These are phyloP conservation scores for Tiphia femorata DNA, from an alignment of 2,888 invertebrate genomes.

Conservation along the genomic window DNA sequence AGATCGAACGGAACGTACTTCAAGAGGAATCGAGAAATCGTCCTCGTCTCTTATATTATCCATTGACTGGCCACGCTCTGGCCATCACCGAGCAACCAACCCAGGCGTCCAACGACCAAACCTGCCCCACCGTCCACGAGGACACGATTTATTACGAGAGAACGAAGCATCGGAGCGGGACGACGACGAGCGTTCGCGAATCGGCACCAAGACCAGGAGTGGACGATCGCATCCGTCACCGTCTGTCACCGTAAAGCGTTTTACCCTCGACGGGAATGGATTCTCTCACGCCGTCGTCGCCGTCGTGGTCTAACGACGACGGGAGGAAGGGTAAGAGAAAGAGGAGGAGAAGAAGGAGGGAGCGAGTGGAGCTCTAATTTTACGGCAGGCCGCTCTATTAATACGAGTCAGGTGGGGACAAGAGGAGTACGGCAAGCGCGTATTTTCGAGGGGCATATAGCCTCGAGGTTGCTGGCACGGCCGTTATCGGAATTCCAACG, in stretches of 20 bases:
- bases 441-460: neutral
- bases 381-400: constrained; percentile 24
- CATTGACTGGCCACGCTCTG: too few relatives aligned
- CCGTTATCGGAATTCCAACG: constrained; percentile 1
- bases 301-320: neutral
- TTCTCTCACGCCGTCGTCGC: neutral
- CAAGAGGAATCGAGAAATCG: too few relatives aligned
- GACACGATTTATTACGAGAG: too few relatives aligned
- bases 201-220: neutral
- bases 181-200: neutral
- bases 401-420: constrained; percentile 25
- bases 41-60: too few relatives aligned
- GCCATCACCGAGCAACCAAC: too few relatives aligned
- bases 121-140: too few relatives aligned
- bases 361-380: constrained; percentile 21
- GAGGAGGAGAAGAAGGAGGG: neutral
- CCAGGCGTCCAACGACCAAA: too few relatives aligned
- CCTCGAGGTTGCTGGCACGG: neutral
- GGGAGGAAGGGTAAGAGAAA: neutral
- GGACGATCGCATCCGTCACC: neutral
- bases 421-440: neutral
- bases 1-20: too few relatives aligned
- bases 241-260: neutral
- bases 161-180: too few relatives aligned
- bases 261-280: neutral